Evolutionary conservation across 1,140 invertebrate genomes (phyloP), one percentile per base, ranked within the genome.

Genomic region (Drosophila neocordata): DNA sequence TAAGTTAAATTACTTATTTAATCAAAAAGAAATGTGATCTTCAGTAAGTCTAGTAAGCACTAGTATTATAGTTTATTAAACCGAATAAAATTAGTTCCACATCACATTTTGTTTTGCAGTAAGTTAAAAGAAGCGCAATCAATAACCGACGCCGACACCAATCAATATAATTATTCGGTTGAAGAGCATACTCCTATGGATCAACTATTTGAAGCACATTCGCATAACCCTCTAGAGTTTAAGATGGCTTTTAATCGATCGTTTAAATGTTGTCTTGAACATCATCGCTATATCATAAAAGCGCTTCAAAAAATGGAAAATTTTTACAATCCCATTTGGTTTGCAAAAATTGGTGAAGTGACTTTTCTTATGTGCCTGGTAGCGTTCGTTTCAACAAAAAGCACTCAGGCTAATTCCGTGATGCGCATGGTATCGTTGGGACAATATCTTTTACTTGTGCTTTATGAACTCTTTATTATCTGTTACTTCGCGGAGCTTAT

Each of bases 401-500:
- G 82, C 48, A 88, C 85, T 0, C 59, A 75, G 5, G 84, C 66
- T 15, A 91, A 89, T 35, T 87, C 84, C 0, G 72, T 83, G 1
- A 81, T 91, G 85, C 69, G 87, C 5, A 79, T 82, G 69, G 63
- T 91, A 4, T 88, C 82, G 0, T 18, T 91, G 57, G 77, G 79
- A 5, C 89, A 91, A 48, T 91, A 91, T 57, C 12, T 90, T 24
- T 44, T 88, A 0, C 59, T 91, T 9, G 87, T 85, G 3, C 61
- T 80, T 1, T 84, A 70, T 22, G 89, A 91, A 53, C 65, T 91
- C 2, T 82, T 91, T 7, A 90, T 91, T 20, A 91, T 90, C 37
- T 91, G 87, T 35, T 91, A 91, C 59, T 90, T 85, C 31, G 80
- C 88, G 7, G 90, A 91, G 18, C 24, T 90, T 1, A 67, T 91